Evolutionary conservation across 2,888 invertebrate species (phyloP).

Genomic region (Geophilus truncorum): DNA sequence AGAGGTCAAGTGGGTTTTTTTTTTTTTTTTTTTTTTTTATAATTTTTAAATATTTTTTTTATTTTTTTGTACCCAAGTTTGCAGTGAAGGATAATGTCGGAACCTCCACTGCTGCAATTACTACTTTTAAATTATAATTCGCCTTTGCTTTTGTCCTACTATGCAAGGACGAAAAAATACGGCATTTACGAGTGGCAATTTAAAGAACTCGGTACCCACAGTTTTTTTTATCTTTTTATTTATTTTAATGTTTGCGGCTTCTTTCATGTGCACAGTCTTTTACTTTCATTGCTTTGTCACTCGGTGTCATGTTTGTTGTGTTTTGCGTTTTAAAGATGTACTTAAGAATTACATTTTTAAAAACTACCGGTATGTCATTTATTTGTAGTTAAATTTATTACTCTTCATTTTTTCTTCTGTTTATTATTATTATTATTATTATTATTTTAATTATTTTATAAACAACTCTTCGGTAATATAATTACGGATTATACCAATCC

Average conservation of each 20-base stretch:
- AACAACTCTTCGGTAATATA: neutral
- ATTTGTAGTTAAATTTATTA: too few relatives aligned
- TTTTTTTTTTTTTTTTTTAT: neutral
- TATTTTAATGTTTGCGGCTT: neutral
- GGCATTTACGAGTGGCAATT: neutral
- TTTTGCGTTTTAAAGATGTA: too few relatives aligned
- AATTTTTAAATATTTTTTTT: neutral
- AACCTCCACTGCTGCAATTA: neutral
- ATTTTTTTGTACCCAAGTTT: neutral
- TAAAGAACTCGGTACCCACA: neutral
- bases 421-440: too few relatives aligned
- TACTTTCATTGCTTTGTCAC: constrained; percentile 18
- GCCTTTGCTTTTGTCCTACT: constrained; percentile 1
- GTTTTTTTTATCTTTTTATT: neutral
- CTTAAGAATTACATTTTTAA: neutral
- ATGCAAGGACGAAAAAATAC: constrained; percentile 6
- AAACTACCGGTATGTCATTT: too few relatives aligned
- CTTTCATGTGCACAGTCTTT: neutral
- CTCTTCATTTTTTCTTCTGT: too few relatives aligned
- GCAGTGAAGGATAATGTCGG: neutral
- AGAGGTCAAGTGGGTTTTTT: constrained; percentile 15
- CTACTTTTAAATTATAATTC: constrained; percentile 25
- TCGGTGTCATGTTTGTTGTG: neutral
- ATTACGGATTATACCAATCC: constrained; percentile 85
- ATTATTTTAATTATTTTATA: too few relatives aligned